Evolutionary conservation across 1,140 invertebrate genomes (phyloP).

Genomic region (Drosophila simulans): DNA sequence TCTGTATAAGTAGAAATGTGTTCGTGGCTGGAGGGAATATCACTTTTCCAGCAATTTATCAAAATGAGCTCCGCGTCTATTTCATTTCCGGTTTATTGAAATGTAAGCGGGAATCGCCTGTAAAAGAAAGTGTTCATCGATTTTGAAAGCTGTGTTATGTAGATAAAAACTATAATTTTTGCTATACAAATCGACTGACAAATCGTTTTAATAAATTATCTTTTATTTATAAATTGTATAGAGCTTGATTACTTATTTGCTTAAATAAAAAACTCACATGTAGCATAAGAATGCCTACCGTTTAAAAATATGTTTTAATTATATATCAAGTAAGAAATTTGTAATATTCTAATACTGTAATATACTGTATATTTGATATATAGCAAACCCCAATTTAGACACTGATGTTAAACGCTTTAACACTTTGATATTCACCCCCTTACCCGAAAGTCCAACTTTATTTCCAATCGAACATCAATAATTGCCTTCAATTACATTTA

Average conservation of each 20-base stretch:
- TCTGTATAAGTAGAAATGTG: not conserved
- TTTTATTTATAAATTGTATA: too few relatives aligned
- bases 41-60: conserved; percentile 47
- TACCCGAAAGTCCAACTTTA: conserved; percentile 42
- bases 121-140: conserved; percentile 29
- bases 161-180: not conserved
- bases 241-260: too few relatives aligned
- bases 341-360: too few relatives aligned
- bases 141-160: not conserved
- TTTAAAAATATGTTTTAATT: too few relatives aligned
- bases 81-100: conserved; percentile 33
- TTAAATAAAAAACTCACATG: too few relatives aligned
- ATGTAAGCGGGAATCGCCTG: conserved; percentile 16
- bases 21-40: conserved; percentile 16
- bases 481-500: conserved; percentile 82
- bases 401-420: conserved; percentile 4
- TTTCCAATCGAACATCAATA: conserved; percentile 71
- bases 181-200: too few relatives aligned
- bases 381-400: conserved; percentile 11
- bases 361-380: too few relatives aligned
- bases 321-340: too few relatives aligned
- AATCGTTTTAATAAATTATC: too few relatives aligned
- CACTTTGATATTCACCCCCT: conserved; percentile 4
- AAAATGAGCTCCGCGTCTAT: conserved; percentile 44
- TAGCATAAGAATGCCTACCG: too few relatives aligned